Evolutionary conservation across 2,888 invertebrate species (phyloP), one percentile per base, ranked within the genome.

Genomic region (Epirrhoe tristata): DNA sequence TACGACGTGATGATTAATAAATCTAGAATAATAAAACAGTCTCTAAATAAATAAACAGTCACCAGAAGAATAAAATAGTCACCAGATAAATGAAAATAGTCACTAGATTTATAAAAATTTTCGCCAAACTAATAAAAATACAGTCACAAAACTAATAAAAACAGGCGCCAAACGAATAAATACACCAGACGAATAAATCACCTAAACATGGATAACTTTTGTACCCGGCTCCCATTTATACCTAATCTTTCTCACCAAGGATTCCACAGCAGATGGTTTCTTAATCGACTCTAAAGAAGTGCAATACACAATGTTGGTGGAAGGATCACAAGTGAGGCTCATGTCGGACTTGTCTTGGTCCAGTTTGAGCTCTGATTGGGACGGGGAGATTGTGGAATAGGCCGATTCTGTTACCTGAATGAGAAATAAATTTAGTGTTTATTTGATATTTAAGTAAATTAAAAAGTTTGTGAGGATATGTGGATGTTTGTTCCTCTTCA

Each of bases 201-300:
- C 4, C 46, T 58, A 63, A n/a, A 89, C 86, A 61, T 84, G 83
- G 59, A 91, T 89, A 66, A 89, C 88, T 70, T 87, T 88, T 1
- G 87, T 89, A 0, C 85, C 89, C 0, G 92, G 90, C 69, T 90
- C 89, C 92, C 92, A 92, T 16, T 83, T 86, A 63, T 90, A 92
- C 0, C 80, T 75, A 0, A 82, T 79, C 36, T 84, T 83, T 12
- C 80, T 74, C 0, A 82, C 81, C 0, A 84, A 58, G 36, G 71
- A 77, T 5, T 77, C 76, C 0, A 82, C 75, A 0, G 77, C 67
- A 0, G 86, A 83, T 0, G 85, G 77, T 5, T 84, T 85, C 43
- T 78, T 83, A 0, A 87, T 64, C 0, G 83, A 81, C 6, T 89
- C 89, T 54, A 75, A 52, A 0, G 90, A 89, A 0, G 85, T 83